phyloP scores from a whole-genome alignment of 2,797 vertebrate species.

The Artibeus lituratus region DNA sequence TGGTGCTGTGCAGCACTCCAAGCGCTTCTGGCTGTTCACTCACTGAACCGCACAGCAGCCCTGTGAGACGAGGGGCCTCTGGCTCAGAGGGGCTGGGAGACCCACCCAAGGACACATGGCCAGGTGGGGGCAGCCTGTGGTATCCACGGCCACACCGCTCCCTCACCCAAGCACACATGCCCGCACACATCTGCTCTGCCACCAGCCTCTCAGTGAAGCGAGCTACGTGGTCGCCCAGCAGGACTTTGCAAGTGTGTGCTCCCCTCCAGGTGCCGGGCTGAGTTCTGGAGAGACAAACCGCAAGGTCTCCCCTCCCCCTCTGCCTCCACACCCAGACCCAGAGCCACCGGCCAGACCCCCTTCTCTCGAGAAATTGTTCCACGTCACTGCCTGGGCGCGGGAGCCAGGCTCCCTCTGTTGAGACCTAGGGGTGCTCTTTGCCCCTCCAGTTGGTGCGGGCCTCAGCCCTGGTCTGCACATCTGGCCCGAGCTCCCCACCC shows the following conservation, averaged over 20 bases:
- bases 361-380: not conserved
- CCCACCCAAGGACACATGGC: not conserved
- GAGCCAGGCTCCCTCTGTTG: not conserved
- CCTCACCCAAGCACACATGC: not conserved
- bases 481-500: no score
- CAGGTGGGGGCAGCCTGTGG: not conserved
- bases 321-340: fast-evolving
- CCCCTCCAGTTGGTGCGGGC: fast-evolving
- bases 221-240: not conserved
- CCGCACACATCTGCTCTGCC: not conserved
- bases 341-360: not conserved
- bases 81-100: not conserved
- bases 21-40: no score
- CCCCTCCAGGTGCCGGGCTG: not conserved
- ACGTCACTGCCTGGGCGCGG: not conserved
- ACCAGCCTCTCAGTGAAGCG: not conserved
- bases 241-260: not conserved
- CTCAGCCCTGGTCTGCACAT: fast-evolving
- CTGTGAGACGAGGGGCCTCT: not conserved
- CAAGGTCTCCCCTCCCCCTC: not conserved
- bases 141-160: not conserved
- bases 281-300: not conserved
- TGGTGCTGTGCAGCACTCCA: not conserved
- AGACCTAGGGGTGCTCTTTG: not conserved
- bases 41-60: not conserved